phyloP scores from a whole-genome alignment of 2,888 invertebrate species.

The Heteromurus nitidus region DNA sequence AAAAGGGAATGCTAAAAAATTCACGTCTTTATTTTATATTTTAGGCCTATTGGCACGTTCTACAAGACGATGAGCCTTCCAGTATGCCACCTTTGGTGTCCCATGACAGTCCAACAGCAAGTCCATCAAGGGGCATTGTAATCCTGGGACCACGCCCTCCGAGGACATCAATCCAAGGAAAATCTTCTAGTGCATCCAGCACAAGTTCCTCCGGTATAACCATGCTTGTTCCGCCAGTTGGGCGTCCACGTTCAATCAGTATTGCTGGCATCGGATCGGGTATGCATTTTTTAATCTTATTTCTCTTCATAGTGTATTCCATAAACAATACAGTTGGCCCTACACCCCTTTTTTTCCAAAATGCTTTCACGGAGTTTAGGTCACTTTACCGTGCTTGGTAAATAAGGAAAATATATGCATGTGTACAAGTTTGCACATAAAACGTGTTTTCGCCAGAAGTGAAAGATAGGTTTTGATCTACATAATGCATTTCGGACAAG shows the following conservation, averaged over 20 bases:
- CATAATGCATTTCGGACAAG: no score
- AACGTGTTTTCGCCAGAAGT: no score
- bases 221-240: not conserved
- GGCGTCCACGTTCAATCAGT: constrained; percentile 39
- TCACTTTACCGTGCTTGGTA: no score
- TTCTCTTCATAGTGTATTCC: not conserved
- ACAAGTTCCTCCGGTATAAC: constrained; percentile 1
- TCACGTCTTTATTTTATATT: no score
- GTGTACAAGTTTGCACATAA: no score
- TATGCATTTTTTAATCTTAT: constrained; percentile 1
- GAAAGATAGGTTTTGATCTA: no score
- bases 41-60: constrained; percentile 50
- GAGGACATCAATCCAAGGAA: not conserved
- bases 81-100: constrained; percentile 45
- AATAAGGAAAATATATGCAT: no score
- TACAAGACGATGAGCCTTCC: constrained; percentile 47
- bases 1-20: no score
- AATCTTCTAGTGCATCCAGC: not conserved
- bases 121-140: constrained; percentile 31
- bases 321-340: no score
- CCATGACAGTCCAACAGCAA: constrained; percentile 26
- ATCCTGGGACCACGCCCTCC: constrained; percentile 47
- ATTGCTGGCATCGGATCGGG: constrained; percentile 37
- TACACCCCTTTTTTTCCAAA: no score
- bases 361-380: no score